These are phyloP conservation scores for Leptopterna dolabrata DNA, from an alignment of 2,888 invertebrate species.

Conservation along the genomic window DNA sequence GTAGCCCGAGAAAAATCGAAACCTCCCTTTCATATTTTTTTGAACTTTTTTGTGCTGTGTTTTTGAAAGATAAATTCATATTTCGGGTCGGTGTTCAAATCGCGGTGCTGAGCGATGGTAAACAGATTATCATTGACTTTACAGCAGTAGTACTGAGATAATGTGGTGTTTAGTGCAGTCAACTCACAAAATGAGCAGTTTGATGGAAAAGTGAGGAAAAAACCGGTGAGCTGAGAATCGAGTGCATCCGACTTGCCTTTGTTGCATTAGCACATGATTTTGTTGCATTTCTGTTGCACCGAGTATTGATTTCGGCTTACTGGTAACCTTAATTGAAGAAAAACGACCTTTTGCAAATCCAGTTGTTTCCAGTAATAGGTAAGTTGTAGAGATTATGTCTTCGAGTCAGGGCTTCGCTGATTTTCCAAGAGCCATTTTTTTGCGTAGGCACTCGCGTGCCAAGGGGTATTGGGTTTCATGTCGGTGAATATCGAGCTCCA, in stretches of 20 bases:
- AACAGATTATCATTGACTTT: too few species aligned
- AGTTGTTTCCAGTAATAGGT: too few species aligned
- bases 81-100: not conserved
- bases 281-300: not conserved
- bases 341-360: too few species aligned
- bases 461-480: too few species aligned
- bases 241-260: not conserved
- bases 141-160: too few species aligned
- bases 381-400: too few species aligned
- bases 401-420: too few species aligned
- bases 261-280: not conserved
- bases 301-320: not conserved
- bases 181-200: not conserved
- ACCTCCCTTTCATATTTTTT: constrained; percentile 23
- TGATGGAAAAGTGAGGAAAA: not conserved
- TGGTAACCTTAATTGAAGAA: too few species aligned
- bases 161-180: too few species aligned
- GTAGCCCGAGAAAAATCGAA: not conserved
- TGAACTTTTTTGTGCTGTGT: constrained; percentile 5
- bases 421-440: too few species aligned
- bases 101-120: not conserved
- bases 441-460: too few species aligned
- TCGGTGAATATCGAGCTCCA: too few species aligned
- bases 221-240: not conserved
- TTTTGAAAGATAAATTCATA: not conserved